Conservation (phyloP, 2,888 invertebrate genomes). For the Himalopsyche kuldschensis region DNA sequence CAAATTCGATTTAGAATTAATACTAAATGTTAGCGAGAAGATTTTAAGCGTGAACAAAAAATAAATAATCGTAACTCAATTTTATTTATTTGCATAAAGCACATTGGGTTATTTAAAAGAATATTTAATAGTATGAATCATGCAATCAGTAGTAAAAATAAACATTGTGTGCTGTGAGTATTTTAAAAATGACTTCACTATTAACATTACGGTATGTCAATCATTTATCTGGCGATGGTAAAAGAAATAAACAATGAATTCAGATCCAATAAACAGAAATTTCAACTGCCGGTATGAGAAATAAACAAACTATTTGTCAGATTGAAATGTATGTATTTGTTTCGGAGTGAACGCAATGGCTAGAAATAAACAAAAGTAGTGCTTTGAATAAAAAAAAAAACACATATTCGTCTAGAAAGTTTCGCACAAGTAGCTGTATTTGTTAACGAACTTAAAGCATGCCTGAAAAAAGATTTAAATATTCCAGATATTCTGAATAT, state of each 20-base stretch:
- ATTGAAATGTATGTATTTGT: constrained; percentile 1
- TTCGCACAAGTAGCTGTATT: background rate
- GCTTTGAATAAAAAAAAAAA: background rate
- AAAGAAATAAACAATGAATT: constrained; percentile 17
- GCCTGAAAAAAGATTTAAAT: background rate
- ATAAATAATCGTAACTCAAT: background rate
- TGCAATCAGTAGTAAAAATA: background rate
- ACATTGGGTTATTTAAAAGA: background rate
- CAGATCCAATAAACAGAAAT: constrained; percentile 18
- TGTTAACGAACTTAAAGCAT: background rate
- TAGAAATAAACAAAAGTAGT: background rate
- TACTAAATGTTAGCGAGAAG: background rate
- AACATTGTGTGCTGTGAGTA: background rate
- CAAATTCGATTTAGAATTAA: no score
- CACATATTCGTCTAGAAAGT: background rate
- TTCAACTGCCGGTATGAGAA: constrained; percentile 7
- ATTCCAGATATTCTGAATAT: no score
- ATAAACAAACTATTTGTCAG: constrained; percentile 15
- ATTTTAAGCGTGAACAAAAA: background rate
- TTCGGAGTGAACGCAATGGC: background rate
- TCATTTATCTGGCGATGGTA: constrained; percentile 18
- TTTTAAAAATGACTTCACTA: background rate
- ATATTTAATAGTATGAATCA: background rate
- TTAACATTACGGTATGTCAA: constrained; percentile 8
- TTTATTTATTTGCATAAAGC: background rate